Conservation (phyloP, 2,113 vertebrate genomes). For the Limanda limanda region DNA sequence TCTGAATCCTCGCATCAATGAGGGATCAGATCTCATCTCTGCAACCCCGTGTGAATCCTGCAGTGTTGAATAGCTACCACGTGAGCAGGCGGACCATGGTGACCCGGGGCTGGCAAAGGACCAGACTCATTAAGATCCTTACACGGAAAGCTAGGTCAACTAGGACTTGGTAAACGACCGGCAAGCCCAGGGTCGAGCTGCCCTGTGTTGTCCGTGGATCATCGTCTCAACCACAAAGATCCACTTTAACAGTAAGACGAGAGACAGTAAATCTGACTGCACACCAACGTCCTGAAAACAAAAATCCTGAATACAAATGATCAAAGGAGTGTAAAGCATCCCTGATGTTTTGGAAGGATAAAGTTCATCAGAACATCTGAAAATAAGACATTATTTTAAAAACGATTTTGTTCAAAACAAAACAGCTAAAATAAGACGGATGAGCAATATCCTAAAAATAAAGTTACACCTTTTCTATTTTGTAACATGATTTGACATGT, state of each 20-base stretch:
- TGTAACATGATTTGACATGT: no score
- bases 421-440: background rate
- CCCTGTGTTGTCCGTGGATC: conserved; percentile 15
- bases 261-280: background rate
- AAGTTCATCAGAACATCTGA: no score
- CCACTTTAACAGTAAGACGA: conserved; percentile 12
- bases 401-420: no score
- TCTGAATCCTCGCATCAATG: conserved; percentile 7
- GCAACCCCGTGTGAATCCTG: conserved; percentile 1
- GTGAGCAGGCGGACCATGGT: conserved; percentile 34
- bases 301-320: background rate
- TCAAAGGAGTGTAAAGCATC: background rate
- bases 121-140: conserved; percentile 49
- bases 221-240: conserved; percentile 16
- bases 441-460: background rate
- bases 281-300: background rate
- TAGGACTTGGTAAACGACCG: conserved; percentile 40
- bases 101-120: conserved; percentile 47
- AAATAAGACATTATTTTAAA: no score
- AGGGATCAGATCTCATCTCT: conserved; percentile 32
- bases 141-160: conserved; percentile 54
- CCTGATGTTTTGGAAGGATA: background rate
- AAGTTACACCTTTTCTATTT: no score
- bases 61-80: conserved; percentile 39
- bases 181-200: conserved; percentile 34